phyloP scores from a whole-genome alignment of 2,888 invertebrate genomes.

The Steinernema hermaphroditum region DNA sequence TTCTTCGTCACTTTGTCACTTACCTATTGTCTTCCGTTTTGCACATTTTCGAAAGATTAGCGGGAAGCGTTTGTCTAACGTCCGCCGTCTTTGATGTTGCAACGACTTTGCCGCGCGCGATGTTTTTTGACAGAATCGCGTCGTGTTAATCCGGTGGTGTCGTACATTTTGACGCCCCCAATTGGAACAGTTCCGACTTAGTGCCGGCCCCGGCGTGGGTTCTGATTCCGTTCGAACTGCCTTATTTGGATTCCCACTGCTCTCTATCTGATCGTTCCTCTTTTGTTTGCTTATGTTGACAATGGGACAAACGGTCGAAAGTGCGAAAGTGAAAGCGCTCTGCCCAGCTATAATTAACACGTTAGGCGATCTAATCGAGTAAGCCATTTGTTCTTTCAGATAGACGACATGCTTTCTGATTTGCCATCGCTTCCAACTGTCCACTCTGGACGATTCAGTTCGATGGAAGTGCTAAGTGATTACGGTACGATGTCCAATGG shows the following conservation, averaged over 20 bases:
- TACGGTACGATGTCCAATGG: constrained; percentile 20
- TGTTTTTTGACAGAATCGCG: constrained; percentile 26
- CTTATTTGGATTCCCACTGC: background rate
- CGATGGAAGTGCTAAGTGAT: constrained; percentile 10
- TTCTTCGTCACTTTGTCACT: constrained; percentile 12
- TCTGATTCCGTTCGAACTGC: background rate
- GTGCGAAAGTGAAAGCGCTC: constrained; percentile 1
- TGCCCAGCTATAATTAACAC: constrained; percentile 14
- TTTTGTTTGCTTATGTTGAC: background rate
- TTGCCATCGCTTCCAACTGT: constrained; percentile 18
- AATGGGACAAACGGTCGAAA: background rate
- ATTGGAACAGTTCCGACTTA: background rate
- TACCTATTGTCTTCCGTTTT: constrained; percentile 18
- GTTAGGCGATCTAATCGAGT: constrained; percentile 10
- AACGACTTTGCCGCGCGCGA: constrained; percentile 14
- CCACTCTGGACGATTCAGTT: background rate
- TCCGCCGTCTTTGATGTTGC: constrained; percentile 11
- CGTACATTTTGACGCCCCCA: background rate
- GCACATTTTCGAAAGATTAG: constrained; percentile 31
- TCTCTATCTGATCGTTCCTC: constrained; percentile 9
- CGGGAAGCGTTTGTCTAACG: constrained; percentile 13
- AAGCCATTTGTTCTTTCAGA: too few relatives aligned
- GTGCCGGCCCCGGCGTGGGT: background rate
- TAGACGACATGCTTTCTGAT: background rate
- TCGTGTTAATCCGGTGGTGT: constrained; percentile 30